Evolutionary conservation across 2,888 invertebrate species (phyloP).

Genomic region (Mechanitis mazaeus): DNA sequence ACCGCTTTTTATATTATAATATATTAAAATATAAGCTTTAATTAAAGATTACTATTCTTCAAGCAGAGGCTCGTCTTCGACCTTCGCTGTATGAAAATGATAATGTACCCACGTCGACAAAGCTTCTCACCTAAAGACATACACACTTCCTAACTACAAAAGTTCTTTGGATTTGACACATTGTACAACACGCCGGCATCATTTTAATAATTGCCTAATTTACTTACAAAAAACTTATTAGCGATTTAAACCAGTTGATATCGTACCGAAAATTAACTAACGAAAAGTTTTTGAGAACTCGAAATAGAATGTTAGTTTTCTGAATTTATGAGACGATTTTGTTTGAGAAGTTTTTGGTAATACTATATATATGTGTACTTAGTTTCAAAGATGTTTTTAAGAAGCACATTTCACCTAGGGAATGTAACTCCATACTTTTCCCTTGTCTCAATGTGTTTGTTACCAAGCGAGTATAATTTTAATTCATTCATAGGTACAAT

Average conservation of each 20-base stretch:
- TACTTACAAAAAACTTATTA: conserved; percentile 29
- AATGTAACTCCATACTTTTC: neutral
- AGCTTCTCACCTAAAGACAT: conserved; percentile 22
- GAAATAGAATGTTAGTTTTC: too few relatives aligned
- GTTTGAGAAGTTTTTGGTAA: too few relatives aligned
- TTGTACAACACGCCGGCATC: conserved; percentile 20
- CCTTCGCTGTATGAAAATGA: conserved; percentile 31
- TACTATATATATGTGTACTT: too few relatives aligned
- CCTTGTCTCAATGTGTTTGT: neutral
- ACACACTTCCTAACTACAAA: conserved; percentile 43
- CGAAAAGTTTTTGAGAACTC: conserved; percentile 8
- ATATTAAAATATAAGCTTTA: conserved; percentile 12
- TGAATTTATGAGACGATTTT: too few relatives aligned
- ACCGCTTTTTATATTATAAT: conserved; percentile 11
- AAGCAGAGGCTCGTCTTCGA: conserved; percentile 29
- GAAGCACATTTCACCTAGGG: too few relatives aligned
- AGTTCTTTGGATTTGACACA: conserved; percentile 34
- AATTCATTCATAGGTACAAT: conserved; percentile 3
- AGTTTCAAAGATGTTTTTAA: too few relatives aligned
- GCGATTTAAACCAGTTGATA: conserved; percentile 20
- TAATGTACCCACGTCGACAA: conserved; percentile 15
- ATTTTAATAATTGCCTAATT: conserved; percentile 30
- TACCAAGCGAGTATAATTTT: neutral
- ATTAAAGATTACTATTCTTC: conserved; percentile 22
- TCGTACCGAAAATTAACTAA: conserved; percentile 15